Percentiles rank a stretch among this genome's conserved stretches.
phyloP scores from a whole-genome alignment of 2,113 vertebrate species.

The Nothoprocta perdicaria region DNA sequence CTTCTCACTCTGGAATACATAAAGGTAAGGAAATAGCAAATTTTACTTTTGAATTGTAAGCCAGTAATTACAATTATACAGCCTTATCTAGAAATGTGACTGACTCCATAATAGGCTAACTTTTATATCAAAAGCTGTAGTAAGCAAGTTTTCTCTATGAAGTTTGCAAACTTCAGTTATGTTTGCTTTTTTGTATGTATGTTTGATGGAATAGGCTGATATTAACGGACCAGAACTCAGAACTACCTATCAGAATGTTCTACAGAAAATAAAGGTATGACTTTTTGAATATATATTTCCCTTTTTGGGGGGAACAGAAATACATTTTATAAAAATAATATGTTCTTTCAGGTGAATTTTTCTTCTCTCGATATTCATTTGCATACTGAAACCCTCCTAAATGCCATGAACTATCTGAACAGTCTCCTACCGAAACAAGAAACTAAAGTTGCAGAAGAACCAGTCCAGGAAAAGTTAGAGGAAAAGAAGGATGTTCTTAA shows the following conservation, averaged over 20 bases:
- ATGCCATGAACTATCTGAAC: conserved; percentile 89
- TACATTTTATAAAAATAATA: conserved; percentile 69
- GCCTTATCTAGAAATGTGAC: neutral
- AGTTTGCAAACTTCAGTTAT: neutral
- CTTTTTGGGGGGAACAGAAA: neutral
- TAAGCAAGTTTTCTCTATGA: neutral
- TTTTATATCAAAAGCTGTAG: neutral
- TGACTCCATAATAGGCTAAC: neutral
- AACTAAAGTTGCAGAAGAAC: conserved; percentile 77
- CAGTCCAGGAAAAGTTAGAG: conserved; percentile 75
- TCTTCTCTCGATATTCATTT: conserved; percentile 96
- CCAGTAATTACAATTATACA: neutral
- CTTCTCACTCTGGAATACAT: conserved; percentile 90
- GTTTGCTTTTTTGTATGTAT: neutral
- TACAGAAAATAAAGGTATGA: conserved; percentile 91
- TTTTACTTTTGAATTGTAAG: neutral
- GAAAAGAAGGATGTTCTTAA: conserved; percentile 86
- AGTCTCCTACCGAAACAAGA: conserved; percentile 84
- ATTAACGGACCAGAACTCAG: conserved; percentile 88
- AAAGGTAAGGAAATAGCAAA: conserved; percentile 79
- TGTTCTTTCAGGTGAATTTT: conserved; percentile 83
- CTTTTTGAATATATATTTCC: neutral
- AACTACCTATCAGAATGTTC: conserved; percentile 84
- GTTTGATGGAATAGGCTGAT: conserved; percentile 81
- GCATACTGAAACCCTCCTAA: conserved; percentile 93